These are phyloP conservation scores for Halictus quadricinctus DNA, from an alignment of 2,888 invertebrate species.

Conservation along the genomic window DNA sequence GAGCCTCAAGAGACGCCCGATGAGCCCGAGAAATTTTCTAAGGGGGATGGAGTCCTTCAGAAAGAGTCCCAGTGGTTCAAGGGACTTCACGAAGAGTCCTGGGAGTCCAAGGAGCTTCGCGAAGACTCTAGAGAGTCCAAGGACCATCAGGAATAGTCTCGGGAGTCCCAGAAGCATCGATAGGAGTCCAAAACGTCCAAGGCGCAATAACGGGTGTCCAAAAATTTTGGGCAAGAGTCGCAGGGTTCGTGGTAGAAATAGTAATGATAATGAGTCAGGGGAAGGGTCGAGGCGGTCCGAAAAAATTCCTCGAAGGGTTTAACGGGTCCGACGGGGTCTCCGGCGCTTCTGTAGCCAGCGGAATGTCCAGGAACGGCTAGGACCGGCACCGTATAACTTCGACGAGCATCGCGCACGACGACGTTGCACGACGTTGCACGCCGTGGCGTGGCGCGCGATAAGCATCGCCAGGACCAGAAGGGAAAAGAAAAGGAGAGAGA, in stretches of 20 bases:
- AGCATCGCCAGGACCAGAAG: constrained; percentile 70
- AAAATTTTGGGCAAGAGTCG: neutral
- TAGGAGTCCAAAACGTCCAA: neutral
- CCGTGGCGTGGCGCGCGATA: constrained; percentile 67
- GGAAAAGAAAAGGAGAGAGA: constrained; percentile 56
- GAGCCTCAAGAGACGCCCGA: neutral
- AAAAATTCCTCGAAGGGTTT: constrained; percentile 55
- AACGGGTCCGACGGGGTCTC: constrained; percentile 50
- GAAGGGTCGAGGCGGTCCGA: neutral
- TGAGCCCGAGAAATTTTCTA: neutral
- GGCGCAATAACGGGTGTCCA: no score
- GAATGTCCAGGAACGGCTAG: constrained; percentile 69
- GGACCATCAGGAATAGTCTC: rapidly evolving
- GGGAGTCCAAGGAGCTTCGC: no score
- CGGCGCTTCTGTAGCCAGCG: constrained; percentile 58
- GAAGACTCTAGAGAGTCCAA: neutral
- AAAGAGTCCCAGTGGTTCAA: neutral
- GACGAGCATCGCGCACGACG: constrained; percentile 49
- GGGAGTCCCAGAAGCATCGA: no score
- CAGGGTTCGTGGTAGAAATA: neutral
- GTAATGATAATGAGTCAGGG: neutral
- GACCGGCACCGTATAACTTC: constrained; percentile 59
- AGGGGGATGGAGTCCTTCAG: neutral
- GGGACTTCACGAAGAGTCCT: neutral
- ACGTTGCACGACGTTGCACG: constrained; percentile 34